Base-by-base conservation (phyloP, 1,140 invertebrate species). In the Thaumatotibia leucotreta region DNA sequence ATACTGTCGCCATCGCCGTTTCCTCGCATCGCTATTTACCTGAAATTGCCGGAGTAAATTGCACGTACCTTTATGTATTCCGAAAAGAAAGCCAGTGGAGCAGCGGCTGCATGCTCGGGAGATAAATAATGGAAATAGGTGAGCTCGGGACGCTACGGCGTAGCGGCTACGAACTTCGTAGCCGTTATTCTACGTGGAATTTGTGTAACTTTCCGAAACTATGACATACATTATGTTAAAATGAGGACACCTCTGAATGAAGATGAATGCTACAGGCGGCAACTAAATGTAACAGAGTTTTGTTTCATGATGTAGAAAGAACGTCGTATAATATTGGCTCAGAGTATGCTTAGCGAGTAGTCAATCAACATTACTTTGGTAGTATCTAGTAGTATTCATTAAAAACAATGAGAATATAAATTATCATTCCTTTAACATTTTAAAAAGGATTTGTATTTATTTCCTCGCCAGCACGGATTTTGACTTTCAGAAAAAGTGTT, bases 101-200 rank as follows among this genome's bases (percentile, higher is more conserved):
- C 52, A 58, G 20, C 22, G 50, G 24, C 52, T 58, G 27, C 23
- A 29, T 29, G 52, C 23, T 23, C 52, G 52, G 2, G 50, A 23
- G 23, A 58, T 58, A 58, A 58, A 58, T 58, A 31, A 58, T 58
- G 52, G 52, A 29, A 58, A 29, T 58, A 58, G 22, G 52, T 54
- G 52, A 58, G 52, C 52, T 54, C 5, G 0, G 52, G 52, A 14
- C 23, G 52, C 52, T 58, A 58, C 52, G 52, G 52, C 27, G 52
- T 58, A 31, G 52, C 24, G n/a, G 52, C 52, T 58, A 58, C 52
- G 52, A 27, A 20, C 39, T 29, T n/a, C 52, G 52, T 58, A 58
- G 52, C 52, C 24, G 52, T 20, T 24, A 52, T 17, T 27, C 24
- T 58, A 58, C 52, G 24, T 58, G 52, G 11, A 31, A 58, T 58